Conservation (phyloP, 2,888 invertebrate species). For the Rosalia funebris region DNA sequence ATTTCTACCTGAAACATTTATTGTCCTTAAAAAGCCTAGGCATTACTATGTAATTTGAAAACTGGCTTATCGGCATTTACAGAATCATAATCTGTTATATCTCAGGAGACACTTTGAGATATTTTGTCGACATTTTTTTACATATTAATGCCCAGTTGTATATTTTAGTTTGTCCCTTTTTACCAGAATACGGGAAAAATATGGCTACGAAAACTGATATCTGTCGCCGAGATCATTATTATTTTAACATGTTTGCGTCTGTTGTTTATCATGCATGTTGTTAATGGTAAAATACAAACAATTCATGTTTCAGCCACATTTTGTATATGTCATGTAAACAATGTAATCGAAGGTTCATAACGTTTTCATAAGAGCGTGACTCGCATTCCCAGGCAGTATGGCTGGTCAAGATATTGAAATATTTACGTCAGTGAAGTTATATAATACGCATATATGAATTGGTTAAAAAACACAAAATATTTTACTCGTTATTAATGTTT, state of each 20-base stretch:
- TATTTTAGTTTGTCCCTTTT: too few species aligned
- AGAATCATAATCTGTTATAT: too few species aligned
- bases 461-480: not conserved
- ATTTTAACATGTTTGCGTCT: slow-evolving; percentile 18
- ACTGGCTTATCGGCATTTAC: too few species aligned
- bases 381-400: slow-evolving; percentile 53
- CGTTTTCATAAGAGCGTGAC: slow-evolving; percentile 58
- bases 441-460: slow-evolving; percentile 10
- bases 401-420: slow-evolving; percentile 48
- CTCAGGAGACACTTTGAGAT: too few species aligned
- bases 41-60: too few species aligned
- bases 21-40: too few species aligned
- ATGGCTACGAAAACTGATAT: not conserved
- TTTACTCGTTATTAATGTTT: not conserved
- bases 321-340: slow-evolving; percentile 58
- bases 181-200: too few species aligned
- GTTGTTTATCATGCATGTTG: slow-evolving; percentile 31
- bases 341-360: slow-evolving; percentile 56
- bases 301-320: slow-evolving; percentile 41
- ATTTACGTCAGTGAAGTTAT: slow-evolving; percentile 31
- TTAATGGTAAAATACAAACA: slow-evolving; percentile 24
- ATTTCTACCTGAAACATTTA: too few species aligned
- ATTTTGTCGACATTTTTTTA: too few species aligned
- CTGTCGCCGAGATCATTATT: not conserved
- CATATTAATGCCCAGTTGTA: too few species aligned